A percentile compares a stretch with the other conserved stretches of the same genome.
Evolutionary conservation across 2,888 invertebrate genomes (phyloP).

Genomic region (Hesperia comma): DNA sequence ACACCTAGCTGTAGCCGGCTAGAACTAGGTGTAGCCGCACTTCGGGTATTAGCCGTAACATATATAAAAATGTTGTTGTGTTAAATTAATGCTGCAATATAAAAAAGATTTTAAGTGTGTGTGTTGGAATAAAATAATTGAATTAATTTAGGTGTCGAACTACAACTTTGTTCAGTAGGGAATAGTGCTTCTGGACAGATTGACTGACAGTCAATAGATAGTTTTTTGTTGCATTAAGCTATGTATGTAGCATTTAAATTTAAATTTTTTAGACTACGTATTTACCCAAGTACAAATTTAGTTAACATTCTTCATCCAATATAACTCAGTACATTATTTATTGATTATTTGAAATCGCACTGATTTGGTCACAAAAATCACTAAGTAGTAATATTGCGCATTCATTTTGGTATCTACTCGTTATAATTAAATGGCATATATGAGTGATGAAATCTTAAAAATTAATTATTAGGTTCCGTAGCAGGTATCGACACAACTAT

Average conservation of each 20-base stretch:
- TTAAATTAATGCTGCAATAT: no score
- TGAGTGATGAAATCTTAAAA: neutral
- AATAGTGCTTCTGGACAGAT: neutral
- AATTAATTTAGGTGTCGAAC: neutral
- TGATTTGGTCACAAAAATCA: constrained; percentile 2
- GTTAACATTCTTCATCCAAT: neutral
- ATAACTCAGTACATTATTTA: neutral
- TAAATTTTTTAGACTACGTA: neutral
- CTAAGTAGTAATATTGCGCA: neutral
- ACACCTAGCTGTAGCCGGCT: no score
- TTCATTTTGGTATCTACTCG: neutral
- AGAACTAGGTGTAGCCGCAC: no score
- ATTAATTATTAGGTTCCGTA: neutral
- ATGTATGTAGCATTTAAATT: neutral
- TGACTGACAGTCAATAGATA: neutral
- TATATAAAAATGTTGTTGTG: no score
- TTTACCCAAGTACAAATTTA: constrained; percentile 7
- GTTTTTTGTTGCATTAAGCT: neutral
- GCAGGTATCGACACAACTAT: no score
- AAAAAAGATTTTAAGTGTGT: neutral
- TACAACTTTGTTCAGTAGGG: neutral
- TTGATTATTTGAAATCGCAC: neutral
- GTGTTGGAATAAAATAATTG: neutral
- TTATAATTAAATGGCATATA: neutral
- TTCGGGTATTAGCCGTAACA: no score